Conservation (phyloP, 2,113 vertebrate species). For the Ptyas mucosa region DNA sequence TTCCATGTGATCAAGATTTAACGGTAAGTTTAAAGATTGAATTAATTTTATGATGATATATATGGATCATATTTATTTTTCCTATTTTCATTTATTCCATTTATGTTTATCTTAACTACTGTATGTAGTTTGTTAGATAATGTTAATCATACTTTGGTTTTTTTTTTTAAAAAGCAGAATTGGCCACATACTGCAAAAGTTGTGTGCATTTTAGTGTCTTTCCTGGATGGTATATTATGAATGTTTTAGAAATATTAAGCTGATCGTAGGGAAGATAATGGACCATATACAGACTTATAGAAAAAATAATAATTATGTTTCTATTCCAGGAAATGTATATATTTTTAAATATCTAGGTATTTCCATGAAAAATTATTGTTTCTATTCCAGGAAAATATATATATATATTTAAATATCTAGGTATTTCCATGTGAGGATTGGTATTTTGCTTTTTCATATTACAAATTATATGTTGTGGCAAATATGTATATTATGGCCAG, state of each 20-base stretch:
- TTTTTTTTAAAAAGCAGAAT: neutral
- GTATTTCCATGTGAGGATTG: neutral
- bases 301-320: neutral
- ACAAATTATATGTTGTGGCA: neutral
- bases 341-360: too few relatives aligned
- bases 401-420: neutral
- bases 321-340: too few relatives aligned
- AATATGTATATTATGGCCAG: neutral
- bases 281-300: neutral
- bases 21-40: neutral
- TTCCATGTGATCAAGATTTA: neutral
- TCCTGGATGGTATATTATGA: neutral
- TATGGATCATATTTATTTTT: neutral
- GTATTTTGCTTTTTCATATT: neutral
- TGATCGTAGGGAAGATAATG: neutral
- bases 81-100: neutral
- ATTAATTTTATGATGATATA: neutral
- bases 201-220: neutral
- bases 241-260: neutral
- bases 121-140: neutral
- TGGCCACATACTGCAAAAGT: neutral
- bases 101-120: neutral
- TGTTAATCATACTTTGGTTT: neutral
- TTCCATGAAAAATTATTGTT: neutral
- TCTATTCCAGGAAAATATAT: neutral